These are phyloP conservation scores for Phrixothrix hirtus DNA, from an alignment of 2,888 invertebrate species.

Conservation along the genomic window DNA sequence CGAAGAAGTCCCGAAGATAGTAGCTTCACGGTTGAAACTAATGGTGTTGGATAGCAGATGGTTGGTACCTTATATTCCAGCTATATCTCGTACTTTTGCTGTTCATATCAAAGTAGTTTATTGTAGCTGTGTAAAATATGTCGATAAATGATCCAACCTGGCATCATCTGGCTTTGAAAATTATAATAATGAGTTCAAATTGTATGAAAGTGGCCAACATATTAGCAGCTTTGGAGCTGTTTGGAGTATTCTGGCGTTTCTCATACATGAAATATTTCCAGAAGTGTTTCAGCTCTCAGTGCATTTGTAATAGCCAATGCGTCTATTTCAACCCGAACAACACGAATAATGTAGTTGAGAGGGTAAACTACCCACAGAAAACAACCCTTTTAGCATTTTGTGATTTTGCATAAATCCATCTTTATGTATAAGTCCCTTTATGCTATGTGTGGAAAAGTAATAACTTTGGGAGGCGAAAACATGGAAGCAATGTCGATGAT, in stretches of 20 bases:
- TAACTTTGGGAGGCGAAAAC: no score
- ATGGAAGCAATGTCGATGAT: no score
- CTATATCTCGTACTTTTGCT: conserved; percentile 33
- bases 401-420: no score
- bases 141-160: conserved; percentile 37
- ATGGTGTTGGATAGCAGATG: no score
- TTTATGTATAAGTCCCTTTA: no score
- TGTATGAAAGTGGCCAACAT: conserved; percentile 40
- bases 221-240: conserved; percentile 42
- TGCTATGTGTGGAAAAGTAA: no score
- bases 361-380: conserved; percentile 30
- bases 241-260: conserved; percentile 36
- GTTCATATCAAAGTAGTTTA: conserved; percentile 47
- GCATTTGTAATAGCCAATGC: conserved; percentile 33
- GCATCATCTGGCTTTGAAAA: conserved; percentile 8
- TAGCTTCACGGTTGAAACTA: no score
- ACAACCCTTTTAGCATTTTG: conserved; percentile 41
- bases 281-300: conserved; percentile 40
- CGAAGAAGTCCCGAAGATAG: no score
- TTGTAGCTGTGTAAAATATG: conserved; percentile 49
- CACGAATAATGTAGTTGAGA: conserved; percentile 7
- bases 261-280: conserved; percentile 42
- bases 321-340: no score
- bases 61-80: conserved; percentile 48
- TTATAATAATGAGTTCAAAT: conserved; percentile 37